These are phyloP conservation scores for Amphiprion percula DNA, from an alignment of 2,113 vertebrate genomes.

Conservation along the genomic window DNA sequence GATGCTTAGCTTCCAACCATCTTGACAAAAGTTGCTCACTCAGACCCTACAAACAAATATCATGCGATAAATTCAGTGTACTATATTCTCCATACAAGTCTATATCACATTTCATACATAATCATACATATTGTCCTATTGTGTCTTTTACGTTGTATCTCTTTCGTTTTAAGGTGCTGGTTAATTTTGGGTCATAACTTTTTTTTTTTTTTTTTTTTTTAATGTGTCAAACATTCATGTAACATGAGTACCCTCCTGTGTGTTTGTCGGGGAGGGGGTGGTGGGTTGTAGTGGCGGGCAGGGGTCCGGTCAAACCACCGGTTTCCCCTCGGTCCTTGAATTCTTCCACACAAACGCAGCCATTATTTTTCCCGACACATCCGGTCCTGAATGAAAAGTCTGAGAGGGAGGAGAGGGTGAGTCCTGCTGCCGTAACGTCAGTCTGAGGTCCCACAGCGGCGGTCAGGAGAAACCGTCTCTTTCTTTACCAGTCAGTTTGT, in stretches of 20 bases:
- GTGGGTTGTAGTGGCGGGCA: constrained; percentile 37
- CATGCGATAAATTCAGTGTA: constrained; percentile 85
- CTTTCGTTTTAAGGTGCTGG: constrained; percentile 85
- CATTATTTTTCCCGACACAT: neutral
- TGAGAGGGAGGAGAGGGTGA: constrained; percentile 16
- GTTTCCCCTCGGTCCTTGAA: constrained; percentile 33
- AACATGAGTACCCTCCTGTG: constrained; percentile 74
- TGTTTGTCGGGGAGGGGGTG: constrained; percentile 33
- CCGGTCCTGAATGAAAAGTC: constrained; percentile 32
- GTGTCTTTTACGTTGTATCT: constrained; percentile 65
- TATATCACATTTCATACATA: constrained; percentile 83
- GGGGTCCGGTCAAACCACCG: constrained; percentile 32
- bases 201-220: constrained; percentile 27
- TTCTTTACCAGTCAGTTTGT: constrained; percentile 50
- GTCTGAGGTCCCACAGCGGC: constrained; percentile 56
- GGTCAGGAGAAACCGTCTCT: constrained; percentile 51
- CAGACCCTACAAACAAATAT: constrained; percentile 73
- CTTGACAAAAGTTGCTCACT: constrained; percentile 57
- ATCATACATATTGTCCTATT: constrained; percentile 77
- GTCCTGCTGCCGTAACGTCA: constrained; percentile 1
- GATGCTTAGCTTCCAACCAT: constrained; percentile 63
- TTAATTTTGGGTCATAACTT: constrained; percentile 79
- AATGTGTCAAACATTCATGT: constrained; percentile 82
- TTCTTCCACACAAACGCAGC: constrained; percentile 29
- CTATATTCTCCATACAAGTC: constrained; percentile 83